Evolutionary conservation across 30 jellyfish, hydroid and myxozoan genomes (phyloP).

Genomic region (Sanderia malayensis): DNA sequence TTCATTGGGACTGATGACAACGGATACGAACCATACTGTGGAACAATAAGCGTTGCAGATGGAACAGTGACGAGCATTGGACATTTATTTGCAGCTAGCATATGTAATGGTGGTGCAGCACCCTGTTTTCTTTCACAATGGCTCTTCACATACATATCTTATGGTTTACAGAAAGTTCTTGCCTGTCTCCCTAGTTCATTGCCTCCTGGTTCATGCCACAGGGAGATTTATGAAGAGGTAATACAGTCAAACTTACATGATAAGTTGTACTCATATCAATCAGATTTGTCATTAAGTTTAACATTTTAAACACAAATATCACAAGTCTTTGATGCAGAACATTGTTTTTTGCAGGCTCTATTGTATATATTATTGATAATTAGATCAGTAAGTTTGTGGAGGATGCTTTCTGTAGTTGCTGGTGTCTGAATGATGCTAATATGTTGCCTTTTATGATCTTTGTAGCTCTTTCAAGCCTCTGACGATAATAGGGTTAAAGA

Average conservation of each 20-base stretch:
- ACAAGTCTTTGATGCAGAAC: too few relatives aligned
- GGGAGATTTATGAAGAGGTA: constrained; percentile 3
- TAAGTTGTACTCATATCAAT: too few relatives aligned
- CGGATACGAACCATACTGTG: constrained; percentile 39
- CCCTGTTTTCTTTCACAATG: constrained; percentile 43
- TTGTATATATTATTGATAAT: too few relatives aligned
- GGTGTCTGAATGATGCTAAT: not conserved
- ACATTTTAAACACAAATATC: too few relatives aligned
- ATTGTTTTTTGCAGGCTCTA: too few relatives aligned
- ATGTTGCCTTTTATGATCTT: constrained; percentile 5
- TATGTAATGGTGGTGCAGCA: constrained; percentile 43
- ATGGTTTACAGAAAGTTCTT: constrained; percentile 23
- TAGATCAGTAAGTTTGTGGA: too few relatives aligned
- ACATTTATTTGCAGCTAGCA: constrained; percentile 30
- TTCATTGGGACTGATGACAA: constrained; percentile 31
- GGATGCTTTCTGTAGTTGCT: constrained; percentile 8
- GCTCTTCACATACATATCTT: constrained; percentile 14
- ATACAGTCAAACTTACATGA: too few relatives aligned
- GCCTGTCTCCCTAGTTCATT: constrained; percentile 8
- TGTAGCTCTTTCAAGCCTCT: too few relatives aligned
- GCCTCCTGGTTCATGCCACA: not conserved
- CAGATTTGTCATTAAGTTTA: too few relatives aligned
- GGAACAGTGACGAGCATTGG: constrained; percentile 43
- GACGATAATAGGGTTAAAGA: too few relatives aligned
- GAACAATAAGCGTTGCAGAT: constrained; percentile 31